Evolutionary conservation across 2,113 vertebrate genomes (phyloP), one percentile per base, ranked within the genome.

Genomic region (Pavo muticus): DNA sequence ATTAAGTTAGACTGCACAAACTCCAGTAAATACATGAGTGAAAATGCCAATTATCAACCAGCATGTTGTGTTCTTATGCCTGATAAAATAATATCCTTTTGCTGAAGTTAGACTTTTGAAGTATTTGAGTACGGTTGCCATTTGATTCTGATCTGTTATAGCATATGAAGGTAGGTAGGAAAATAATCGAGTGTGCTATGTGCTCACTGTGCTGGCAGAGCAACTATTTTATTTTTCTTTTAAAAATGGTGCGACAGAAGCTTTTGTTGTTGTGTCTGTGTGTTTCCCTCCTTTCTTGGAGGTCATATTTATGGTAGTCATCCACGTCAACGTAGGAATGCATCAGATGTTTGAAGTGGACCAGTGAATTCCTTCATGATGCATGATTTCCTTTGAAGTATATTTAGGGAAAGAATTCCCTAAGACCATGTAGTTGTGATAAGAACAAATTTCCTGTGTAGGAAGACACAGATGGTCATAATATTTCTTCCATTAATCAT

Each of bases 231-330:
- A 59, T 32, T 35, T 56, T 57, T 89, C 71, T 86, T 76, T 52
- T 52, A 27, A 52, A 52, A 84, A 39, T n/a, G 76, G 68, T 94
- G 30, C 80, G 73, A 64, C 70, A 81, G 40, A 67, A 86, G 14
- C 61, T 40, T 70, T 45, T 57, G 54, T 54, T 54, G 52, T 29
- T 54, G 39, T 6, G 39, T 6, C 35, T 81, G 57, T 89, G 80
- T 45, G 30, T 88, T 86, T 81, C 50, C 61, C 4, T 60, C 57
- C 60, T 72, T 95, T 96, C 91, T 72, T 82, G 87, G 94, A 96
- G 96, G 94, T 97, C 95, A 84, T 95, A 93, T 98, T 98, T 98
- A 94, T 37, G 91, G 91, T 91, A 94, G 65, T 82, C 81, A 67
- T 96, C 77, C 95, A 95, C 29, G 57, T 86, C 68, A 75, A 54